Conservation (phyloP, 2,113 vertebrate species). For the Caranx ignobilis region DNA sequence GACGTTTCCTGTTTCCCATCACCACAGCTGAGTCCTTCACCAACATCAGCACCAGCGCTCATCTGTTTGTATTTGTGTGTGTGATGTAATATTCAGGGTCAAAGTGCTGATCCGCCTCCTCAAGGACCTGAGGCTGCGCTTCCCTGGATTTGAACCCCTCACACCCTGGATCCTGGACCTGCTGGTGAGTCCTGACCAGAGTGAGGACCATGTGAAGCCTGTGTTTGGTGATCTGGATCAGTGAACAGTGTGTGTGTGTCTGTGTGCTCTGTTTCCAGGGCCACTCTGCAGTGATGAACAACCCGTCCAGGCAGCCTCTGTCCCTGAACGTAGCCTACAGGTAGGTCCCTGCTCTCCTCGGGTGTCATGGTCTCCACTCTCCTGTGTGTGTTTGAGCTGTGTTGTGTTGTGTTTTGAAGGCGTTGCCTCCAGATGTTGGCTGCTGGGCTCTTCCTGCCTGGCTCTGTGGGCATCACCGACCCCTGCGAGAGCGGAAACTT, state of each 20-base stretch:
- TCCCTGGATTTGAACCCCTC: conserved; percentile 95
- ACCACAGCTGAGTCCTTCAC: background rate
- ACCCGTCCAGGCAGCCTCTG: conserved; percentile 94
- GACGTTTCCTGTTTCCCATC: background rate
- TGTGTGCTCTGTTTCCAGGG: conserved; percentile 82
- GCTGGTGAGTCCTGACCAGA: conserved; percentile 80
- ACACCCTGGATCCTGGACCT: conserved; percentile 98
- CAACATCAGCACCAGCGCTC: rapidly evolving
- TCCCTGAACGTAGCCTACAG: conserved; percentile 96
- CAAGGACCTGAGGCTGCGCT: conserved; percentile 93
- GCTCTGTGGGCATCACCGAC: conserved; percentile 96
- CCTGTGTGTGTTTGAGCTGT: background rate
- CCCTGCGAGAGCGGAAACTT: conserved; percentile 98
- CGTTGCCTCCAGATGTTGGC: conserved; percentile 98
- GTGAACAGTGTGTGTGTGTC: background rate
- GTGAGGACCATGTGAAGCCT: background rate
- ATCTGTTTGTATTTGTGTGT: background rate
- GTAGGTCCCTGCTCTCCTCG: conserved; percentile 68
- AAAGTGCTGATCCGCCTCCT: conserved; percentile 96
- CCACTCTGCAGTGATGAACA: conserved; percentile 98
- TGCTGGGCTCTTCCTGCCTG: conserved; percentile 94
- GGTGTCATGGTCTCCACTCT: rapidly evolving
- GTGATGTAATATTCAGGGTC: conserved; percentile 81
- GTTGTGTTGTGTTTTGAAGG: conserved; percentile 72
- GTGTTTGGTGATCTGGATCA: background rate